Evolutionary conservation across 1,140 invertebrate genomes (phyloP), one percentile per base, ranked within the genome.

Genomic region (Eciton burchellii): DNA sequence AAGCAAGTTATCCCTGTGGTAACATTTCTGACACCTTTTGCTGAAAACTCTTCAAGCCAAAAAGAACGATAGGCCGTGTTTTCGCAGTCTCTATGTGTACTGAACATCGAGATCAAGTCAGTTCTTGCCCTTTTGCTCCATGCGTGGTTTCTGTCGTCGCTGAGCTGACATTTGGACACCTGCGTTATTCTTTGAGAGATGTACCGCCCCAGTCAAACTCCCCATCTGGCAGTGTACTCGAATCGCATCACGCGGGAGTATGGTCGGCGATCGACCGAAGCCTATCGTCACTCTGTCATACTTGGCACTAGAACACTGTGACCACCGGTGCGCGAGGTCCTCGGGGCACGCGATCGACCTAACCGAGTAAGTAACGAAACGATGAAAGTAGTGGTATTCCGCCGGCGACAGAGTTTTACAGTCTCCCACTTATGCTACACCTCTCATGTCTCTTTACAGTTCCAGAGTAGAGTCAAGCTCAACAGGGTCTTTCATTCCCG

Each of bases 161-260:
- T 95, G 95, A 96, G 95, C 95, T 95, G 91, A 91, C 95, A 95
- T 96, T 96, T 94, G 95, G 95, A 96, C 95, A 96, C 95, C 95
- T 96, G 95, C 95, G 95, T 96, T 96, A 96, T 95, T 93, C 87
- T 96, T 96, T 95, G 94, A 95, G 88, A 91, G 89, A 95, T 96
- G 95, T 96, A 95, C 95, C 95, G 95, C 96, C 95, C 95, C 96
- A 96, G 96, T 95, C 95, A 96, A 97, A 96, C 95, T 96, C 95
- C 95, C 95, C 94, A 93, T 95, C 95, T 95, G 95, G 93, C 94
- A 94, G 92, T 95, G 95, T 95, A 95, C 93, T 95, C 94, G 93
- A 94, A 94, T 94, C 94, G 94, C 95, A 94, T 95, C 94, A 94
- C 93, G 92, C 92, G 92, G 90, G 92, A 92, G 91, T 74, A 76